Evolutionary conservation across 2,888 invertebrate genomes (phyloP), one percentile per base, ranked within the genome.

Genomic region (Minunthozetes semirufus): DNA sequence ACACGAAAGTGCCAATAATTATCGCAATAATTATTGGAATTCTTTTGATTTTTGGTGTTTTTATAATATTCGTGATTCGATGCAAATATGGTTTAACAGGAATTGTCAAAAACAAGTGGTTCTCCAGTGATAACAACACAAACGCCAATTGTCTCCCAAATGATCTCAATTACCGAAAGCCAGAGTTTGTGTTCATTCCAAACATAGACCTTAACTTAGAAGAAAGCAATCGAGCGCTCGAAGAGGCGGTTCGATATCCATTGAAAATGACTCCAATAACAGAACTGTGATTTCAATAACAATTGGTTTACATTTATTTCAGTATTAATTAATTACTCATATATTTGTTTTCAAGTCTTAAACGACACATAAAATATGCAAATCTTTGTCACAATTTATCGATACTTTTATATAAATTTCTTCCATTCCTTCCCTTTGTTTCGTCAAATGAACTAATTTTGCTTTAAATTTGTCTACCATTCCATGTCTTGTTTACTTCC

Each of bases 221-320:
- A 15, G 59, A 72, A 59, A 59, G 22, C 19, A 72, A 56, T 59
- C 33, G 56, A 38, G 72, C 59, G 25, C 50, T 75, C 22, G 75
- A 75, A 29, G 75, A 75, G 13, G 33, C 75, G 3, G 73, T 66
- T 73, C 73, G 73, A 5, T 73, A 75, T 42, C 73, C 76, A 5
- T 56, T 76, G 59, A 75, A 75, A 70, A 75, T 75, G 66, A 76
- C 76, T 46, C 76, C 76, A 53, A 75, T 76, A 42, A 76, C 76
- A 0, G 76, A 76, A 59, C 70, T 76, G 73, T 76, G 72, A 75
- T 70, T 70, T 4, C 19, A 25, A 33, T 33, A n/a, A 19, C 33
- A 33, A n/a, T 63, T 33, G 63, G 1, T 63, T 63, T 33, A 15
- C 11, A 70, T 70, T 48, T 13, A 48, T 48, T 70, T 8, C 70